Evolutionary conservation across 2,888 invertebrate genomes (phyloP), one percentile per base, ranked within the genome.

Genomic region (Oscheius sp.): DNA sequence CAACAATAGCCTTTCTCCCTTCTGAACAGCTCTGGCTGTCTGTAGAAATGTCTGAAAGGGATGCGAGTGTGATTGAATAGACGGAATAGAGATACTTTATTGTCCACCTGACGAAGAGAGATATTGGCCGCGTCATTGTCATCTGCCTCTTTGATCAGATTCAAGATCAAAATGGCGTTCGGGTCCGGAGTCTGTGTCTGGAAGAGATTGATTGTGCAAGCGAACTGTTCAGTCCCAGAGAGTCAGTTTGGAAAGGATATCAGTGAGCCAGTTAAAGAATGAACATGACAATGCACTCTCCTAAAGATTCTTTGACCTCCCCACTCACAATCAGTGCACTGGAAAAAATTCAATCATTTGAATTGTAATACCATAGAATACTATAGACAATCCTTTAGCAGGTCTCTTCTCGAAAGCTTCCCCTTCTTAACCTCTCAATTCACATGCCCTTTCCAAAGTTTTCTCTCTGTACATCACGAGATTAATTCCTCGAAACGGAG

Each of bases 141-240:
- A 9, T 82, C 77, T 3, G 78, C 76, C 58, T 87, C 85, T 59
- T 83, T 84, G 66, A 86, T 84, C 65, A 87, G 78, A 63, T 85
- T 85, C 65, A 87, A 75, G 33, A 87, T 77, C 32, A 87, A 79
- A 42, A 87, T 59, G 13, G 85, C 86, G 77, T 84, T 86, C 48
- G 81, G 78, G 57, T 87, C 86, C 74, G 85, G 86, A 2, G 75
- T 70, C 0, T 76, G 75, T 2, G 73, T 75, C 84, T 84, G 78
- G 29, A 82, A 42, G 42, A 42, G 42, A 42, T 7, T 1, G 32
- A 5, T 68, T 55, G 10, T 55, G 48, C 11, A 32, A n/a, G 42
- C 4, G 42, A 5, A 42, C 42, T 42, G 42, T 42, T 42, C 42
- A 7, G 42, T 42, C 42, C 3, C 42, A 42, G 42, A 42, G 42